Conservation (phyloP, 37 sponge, comb jelly and placozoan genomes). For the Aphrocallistes beatrix region DNA sequence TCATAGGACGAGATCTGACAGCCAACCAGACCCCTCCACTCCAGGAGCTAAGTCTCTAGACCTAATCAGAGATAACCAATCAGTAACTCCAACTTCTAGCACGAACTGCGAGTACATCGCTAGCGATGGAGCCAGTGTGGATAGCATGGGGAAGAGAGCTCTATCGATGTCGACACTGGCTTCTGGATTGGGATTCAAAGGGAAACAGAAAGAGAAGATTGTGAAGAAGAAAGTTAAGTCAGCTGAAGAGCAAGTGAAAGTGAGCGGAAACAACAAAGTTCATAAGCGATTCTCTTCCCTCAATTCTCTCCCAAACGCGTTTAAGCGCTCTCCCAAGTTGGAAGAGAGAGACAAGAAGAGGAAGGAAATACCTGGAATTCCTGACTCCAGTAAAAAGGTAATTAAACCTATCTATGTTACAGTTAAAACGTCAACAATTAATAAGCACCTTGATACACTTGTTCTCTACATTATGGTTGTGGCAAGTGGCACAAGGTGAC, state of each 20-base stretch:
- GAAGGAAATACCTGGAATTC: background rate
- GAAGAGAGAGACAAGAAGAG: background rate
- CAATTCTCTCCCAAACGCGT: background rate
- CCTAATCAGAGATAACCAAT: no score
- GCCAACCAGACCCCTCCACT: no score
- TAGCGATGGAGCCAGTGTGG: no score
- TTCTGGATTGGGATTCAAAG: background rate
- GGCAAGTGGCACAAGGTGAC: no score
- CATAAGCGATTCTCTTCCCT: background rate
- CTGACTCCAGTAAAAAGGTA: background rate
- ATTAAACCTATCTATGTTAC: background rate
- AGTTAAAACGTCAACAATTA: no score
- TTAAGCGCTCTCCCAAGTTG: background rate
- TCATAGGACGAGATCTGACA: no score
- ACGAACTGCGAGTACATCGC: no score
- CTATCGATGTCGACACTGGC: background rate
- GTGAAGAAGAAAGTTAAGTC: background rate
- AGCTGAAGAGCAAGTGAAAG: background rate
- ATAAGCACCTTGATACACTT: no score
- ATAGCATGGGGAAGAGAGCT: background rate
- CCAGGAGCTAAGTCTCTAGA: no score
- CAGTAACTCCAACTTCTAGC: no score
- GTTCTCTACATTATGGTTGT: no score
- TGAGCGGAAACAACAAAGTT: background rate
- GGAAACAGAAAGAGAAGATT: background rate